Conservation (phyloP, 2,888 invertebrate species). For the Junonia oenone region DNA sequence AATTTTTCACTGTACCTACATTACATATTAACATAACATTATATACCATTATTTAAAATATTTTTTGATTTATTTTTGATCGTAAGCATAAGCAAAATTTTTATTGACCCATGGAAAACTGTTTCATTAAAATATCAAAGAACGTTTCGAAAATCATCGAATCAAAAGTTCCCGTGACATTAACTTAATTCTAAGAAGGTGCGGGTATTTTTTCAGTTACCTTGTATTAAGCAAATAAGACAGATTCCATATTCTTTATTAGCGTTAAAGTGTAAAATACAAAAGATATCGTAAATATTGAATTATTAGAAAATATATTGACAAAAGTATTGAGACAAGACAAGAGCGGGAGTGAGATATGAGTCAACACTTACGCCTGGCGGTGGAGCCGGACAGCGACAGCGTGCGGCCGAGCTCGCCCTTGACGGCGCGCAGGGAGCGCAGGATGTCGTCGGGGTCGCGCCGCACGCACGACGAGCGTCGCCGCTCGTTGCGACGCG, state of each 20-base stretch:
- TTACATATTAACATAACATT: too few species aligned
- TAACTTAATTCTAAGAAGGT: neutral
- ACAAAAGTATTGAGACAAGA: neutral
- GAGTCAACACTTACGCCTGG: slow-evolving; percentile 83
- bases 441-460: slow-evolving; percentile 91
- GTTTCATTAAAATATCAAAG: too few species aligned
- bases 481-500: slow-evolving; percentile 81
- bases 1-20: too few species aligned
- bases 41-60: too few species aligned
- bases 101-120: too few species aligned
- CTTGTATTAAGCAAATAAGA: neutral
- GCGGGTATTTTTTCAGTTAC: neutral
- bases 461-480: slow-evolving; percentile 90
- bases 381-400: slow-evolving; percentile 86
- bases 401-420: slow-evolving; percentile 90
- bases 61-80: too few species aligned
- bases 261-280: neutral
- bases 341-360: neutral
- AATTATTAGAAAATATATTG: neutral
- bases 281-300: neutral
- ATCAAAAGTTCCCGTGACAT: too few species aligned
- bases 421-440: slow-evolving; percentile 88
- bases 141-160: too few species aligned
- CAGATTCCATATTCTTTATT: neutral
- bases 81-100: too few species aligned